Evolutionary conservation across 2,888 invertebrate species (phyloP), one percentile per base, ranked within the genome.

Genomic region (Petrophora chlorosata): DNA sequence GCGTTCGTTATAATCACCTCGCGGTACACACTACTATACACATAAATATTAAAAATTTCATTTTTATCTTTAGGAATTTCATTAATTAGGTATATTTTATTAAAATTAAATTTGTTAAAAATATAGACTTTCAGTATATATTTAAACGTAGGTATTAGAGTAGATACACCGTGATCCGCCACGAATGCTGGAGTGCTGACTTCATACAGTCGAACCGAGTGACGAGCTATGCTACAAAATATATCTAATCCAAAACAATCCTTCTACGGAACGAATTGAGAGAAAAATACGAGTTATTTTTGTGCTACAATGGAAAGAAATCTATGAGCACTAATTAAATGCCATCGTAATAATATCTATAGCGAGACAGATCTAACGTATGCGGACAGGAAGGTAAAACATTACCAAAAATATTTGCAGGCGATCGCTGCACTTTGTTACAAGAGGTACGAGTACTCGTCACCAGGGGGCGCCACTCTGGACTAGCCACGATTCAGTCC

Each of bases 321-420:
- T 73, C 74, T 83, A 83, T 79, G 76, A 79, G 79, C 77, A 76
- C 79, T 81, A 82, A 61, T 75, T 81, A 83, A 82, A 85, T 83
- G 85, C 83, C 73, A 75, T 75, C 74, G 67, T 65, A 61, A 65
- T 68, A 73, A 69, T 69, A 71, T 73, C 75, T 79, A 76, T 69
- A 79, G 76, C 74, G 73, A 73, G 66, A 68, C 61, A 73, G 68
- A 63, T 63, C 68, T 65, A 69, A 56, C 54, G 59, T 62, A 52
- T 45, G 57, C 55, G 48, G 59, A 56, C 60, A 59, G 69, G 68
- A 60, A 72, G 74, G 71, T 79, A 82, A 80, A 84, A 78, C 13
- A 72, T 82, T 83, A 86, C 85, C 85, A 82, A 88, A 83, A 86
- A 87, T 85, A 86, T 85, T 77, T 78, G 84, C 85, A 84, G 83